Evolutionary conservation across 1,140 invertebrate genomes (phyloP).

Genomic region (Littorina saxatilis): DNA sequence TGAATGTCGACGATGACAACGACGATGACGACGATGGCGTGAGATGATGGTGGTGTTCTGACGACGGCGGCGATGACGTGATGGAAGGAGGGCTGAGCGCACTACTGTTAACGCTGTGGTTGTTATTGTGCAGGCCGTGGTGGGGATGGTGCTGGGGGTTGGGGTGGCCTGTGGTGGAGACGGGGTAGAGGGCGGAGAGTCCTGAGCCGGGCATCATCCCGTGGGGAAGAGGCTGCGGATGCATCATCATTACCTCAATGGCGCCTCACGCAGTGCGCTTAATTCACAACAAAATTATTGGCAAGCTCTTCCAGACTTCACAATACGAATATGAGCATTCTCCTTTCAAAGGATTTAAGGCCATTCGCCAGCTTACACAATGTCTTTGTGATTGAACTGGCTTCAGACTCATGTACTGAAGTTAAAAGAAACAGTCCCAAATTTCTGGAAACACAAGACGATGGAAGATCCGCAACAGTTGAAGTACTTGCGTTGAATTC

Average conservation of each 20-base stretch:
- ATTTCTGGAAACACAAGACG: no score
- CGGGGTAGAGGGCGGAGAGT: constrained; percentile 14
- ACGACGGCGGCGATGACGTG: neutral
- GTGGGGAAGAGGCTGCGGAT: constrained; percentile 8
- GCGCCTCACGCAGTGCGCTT: no score
- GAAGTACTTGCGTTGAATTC: no score
- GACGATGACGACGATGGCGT: neutral
- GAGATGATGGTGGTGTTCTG: neutral
- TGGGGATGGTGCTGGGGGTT: neutral
- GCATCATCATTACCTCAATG: constrained; percentile 12
- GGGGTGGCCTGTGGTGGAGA: neutral
- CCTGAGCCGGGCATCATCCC: constrained; percentile 7
- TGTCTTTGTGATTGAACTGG: no score
- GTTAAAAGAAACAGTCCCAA: no score
- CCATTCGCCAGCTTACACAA: no score
- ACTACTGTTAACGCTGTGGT: neutral
- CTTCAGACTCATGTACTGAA: no score
- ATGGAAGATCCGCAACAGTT: no score
- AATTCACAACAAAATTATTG: no score
- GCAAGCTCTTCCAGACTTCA: no score
- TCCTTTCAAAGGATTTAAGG: no score
- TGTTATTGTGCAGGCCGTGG: constrained; percentile 7
- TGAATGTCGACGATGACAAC: neutral
- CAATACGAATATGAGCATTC: no score
- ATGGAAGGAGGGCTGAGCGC: neutral